A percentile compares a stretch with the other conserved stretches of the same genome.
These are phyloP conservation scores for Gandaritis pyraliata DNA, from an alignment of 2,888 invertebrate species.

Conservation along the genomic window DNA sequence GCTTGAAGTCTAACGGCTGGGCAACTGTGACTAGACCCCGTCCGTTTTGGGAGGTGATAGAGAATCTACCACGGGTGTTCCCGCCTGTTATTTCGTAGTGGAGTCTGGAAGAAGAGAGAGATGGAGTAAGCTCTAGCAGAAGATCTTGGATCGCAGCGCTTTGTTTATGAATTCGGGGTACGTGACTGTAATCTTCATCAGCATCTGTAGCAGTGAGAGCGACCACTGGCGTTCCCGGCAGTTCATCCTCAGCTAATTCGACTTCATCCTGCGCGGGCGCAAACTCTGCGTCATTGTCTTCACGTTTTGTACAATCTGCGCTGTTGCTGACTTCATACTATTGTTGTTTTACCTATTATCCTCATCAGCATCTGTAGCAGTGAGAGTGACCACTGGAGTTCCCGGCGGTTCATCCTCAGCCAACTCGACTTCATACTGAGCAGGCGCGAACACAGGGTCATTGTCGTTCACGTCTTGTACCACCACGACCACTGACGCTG, in stretches of 20 bases:
- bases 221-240: constrained; percentile 95
- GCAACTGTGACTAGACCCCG: constrained; percentile 94
- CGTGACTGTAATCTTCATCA: constrained; percentile 93
- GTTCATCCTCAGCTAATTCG: constrained; percentile 94
- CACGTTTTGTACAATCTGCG: constrained; percentile 87
- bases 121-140: too few relatives aligned
- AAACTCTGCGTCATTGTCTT: constrained; percentile 98
- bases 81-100: constrained; percentile 95
- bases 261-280: constrained; percentile 97
- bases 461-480: constrained; percentile 98
- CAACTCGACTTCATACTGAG: constrained; percentile 95
- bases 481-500: constrained; percentile 94
- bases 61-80: constrained; percentile 93
- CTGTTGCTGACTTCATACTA: too few relatives aligned
- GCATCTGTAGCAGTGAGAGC: constrained; percentile 95
- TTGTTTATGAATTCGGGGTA: too few relatives aligned
- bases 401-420: constrained; percentile 96
- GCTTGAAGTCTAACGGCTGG: constrained; percentile 96
- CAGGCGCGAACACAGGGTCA: constrained; percentile 96
- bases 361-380: constrained; percentile 95
- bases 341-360: constrained; percentile 83
- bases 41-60: constrained; percentile 95
- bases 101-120: constrained; percentile 68
- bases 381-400: constrained; percentile 94
- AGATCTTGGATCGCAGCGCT: too few relatives aligned